Conservation (phyloP, 2,888 invertebrate species). For the Clostera curtula region DNA sequence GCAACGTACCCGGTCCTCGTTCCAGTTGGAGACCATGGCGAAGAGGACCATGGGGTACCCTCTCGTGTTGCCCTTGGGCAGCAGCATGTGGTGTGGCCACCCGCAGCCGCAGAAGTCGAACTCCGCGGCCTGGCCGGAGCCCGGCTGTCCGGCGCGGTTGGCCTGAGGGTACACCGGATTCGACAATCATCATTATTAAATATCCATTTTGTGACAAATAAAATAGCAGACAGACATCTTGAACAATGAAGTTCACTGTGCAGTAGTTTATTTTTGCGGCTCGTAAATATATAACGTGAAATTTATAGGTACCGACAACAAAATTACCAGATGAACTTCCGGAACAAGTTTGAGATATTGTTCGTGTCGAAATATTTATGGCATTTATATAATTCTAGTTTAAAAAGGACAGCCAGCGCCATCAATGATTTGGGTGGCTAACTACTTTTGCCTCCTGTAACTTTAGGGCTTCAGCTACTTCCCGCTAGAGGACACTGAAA, state of each 20-base stretch:
- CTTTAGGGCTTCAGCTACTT: not conserved
- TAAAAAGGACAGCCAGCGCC: too few relatives aligned
- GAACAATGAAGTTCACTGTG: too few relatives aligned
- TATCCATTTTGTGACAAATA: too few relatives aligned
- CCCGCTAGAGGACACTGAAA: not conserved
- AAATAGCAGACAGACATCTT: too few relatives aligned
- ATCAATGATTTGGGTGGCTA: too few relatives aligned
- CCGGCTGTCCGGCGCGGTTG: conserved; percentile 72
- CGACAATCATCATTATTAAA: too few relatives aligned
- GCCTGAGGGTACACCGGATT: conserved; percentile 15
- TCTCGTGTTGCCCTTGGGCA: conserved; percentile 80
- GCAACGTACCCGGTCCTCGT: conserved; percentile 76
- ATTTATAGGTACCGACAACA: not conserved
- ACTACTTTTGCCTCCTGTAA: too few relatives aligned
- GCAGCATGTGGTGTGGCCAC: conserved; percentile 88
- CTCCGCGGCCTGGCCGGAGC: conserved; percentile 61
- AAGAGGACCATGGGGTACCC: conserved; percentile 82
- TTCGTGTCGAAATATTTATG: too few relatives aligned
- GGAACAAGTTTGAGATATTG: not conserved
- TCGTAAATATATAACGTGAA: too few relatives aligned
- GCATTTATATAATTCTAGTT: too few relatives aligned
- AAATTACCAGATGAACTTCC: not conserved
- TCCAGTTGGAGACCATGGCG: conserved; percentile 85
- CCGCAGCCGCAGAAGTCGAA: conserved; percentile 93
- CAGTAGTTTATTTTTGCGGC: too few relatives aligned